phyloP scores from a whole-genome alignment of 2,797 vertebrate genomes.

The Lepidocolaptes lacrymiger region DNA sequence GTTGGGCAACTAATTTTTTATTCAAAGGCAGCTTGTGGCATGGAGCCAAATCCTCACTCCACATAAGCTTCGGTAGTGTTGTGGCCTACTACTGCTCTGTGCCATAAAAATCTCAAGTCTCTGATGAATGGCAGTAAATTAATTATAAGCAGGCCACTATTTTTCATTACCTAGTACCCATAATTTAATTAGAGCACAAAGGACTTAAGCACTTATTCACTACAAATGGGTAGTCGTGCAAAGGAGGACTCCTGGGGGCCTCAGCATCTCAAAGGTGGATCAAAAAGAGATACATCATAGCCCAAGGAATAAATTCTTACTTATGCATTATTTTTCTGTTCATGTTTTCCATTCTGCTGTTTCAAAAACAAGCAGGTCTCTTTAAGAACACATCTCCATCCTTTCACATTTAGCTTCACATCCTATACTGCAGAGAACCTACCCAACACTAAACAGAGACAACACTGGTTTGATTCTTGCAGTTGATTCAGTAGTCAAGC shows the following conservation, averaged over 20 bases:
- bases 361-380: neutral
- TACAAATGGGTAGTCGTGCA: neutral
- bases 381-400: neutral
- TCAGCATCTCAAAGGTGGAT: neutral
- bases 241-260: neutral
- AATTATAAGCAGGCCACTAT: neutral
- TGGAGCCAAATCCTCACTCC: neutral
- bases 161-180: neutral
- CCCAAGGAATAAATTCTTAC: neutral
- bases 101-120: neutral
- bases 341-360: neutral
- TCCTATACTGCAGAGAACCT: neutral
- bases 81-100: neutral
- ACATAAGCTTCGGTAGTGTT: neutral
- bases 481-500: neutral
- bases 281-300: neutral
- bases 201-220: neutral
- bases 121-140: neutral
- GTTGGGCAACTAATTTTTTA: neutral
- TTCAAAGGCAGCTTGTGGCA: neutral
- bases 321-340: neutral
- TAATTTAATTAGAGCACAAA: neutral
- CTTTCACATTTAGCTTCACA: neutral
- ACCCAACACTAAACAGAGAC: rapidly evolving
- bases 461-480: neutral